Base-by-base conservation (phyloP, 2,113 vertebrate species). In the Xyliphius kryptos region DNA sequence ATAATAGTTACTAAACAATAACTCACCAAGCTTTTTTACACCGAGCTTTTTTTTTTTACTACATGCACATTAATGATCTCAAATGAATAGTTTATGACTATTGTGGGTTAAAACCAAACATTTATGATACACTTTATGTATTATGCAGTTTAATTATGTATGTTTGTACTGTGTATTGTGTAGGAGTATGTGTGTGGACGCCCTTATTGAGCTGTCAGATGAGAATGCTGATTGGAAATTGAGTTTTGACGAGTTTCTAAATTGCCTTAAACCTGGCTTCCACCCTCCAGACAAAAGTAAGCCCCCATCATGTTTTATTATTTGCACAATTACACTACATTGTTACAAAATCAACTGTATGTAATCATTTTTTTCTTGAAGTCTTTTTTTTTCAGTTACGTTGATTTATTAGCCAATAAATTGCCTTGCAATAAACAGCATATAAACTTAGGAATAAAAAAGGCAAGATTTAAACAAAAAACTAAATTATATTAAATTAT, bases 141-240 rank as follows among this genome's bases (percentile, higher is more conserved):
- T 3, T 14, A 1, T 40, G 38, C 16, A 19, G 54, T 16, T 26
- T 56, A 36, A 59, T 17, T 14, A 21, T 16, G 6, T 41, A 14
- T 36, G 12, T 13, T 20, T 57, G 14, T 37, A n/a, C 20, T 62
- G 8, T 55, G 21, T 54, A 12, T 43, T 38, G 46, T 59, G 11
- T 74, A 97, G 93, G 80, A 92, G 91, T 77, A 87, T 97, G 71
- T 97, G 93, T 16, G 87, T 93, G 0, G 93, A 97, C 63, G 93
- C 93, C 56, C 85, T 97, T 67, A 95, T 97, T 1, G 92, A 95
- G 75, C 85, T 97, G 9, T 94, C 93, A 2, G 93, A 97, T 79
- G 92, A 97, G 80, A 94, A 97, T 16, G 89, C 92, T 8, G 93
- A 97, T 80, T 97, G 93, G 94, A 97, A 95, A 81, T 87, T 97